These are phyloP conservation scores for Charaxes varanes DNA, from an alignment of 1,140 invertebrate species.

Conservation along the genomic window DNA sequence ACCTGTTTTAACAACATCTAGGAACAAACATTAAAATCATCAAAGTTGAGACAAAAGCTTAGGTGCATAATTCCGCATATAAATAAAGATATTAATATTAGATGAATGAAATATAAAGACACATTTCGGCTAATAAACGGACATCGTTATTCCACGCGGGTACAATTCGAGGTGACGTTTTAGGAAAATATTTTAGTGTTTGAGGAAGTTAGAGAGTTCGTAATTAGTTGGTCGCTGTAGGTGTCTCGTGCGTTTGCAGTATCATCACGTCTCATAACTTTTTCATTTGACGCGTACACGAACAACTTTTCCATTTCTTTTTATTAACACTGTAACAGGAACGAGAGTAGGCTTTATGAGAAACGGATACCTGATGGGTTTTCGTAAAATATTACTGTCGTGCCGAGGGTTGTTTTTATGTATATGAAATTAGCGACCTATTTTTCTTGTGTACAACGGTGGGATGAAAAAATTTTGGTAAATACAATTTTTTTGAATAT, in stretches of 20 bases:
- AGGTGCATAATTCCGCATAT: too few species aligned
- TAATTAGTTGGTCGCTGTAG: constrained; percentile 62
- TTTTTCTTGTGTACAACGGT: not conserved
- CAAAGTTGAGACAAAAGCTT: too few species aligned
- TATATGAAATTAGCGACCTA: constrained; percentile 14
- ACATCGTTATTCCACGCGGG: constrained; percentile 47
- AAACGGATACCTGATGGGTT: constrained; percentile 63
- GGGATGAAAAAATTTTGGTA: too few species aligned
- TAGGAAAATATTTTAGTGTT: constrained; percentile 70
- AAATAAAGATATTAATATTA: too few species aligned
- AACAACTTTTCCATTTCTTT: constrained; percentile 69
- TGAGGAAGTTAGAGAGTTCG: constrained; percentile 63
- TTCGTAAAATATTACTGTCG: constrained; percentile 47
- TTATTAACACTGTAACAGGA: constrained; percentile 69
- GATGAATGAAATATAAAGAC: too few species aligned
- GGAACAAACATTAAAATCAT: too few species aligned
- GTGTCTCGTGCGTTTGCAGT: constrained; percentile 53
- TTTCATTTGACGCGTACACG: constrained; percentile 67
- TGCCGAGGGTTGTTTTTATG: constrained; percentile 5
- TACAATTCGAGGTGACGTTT: constrained; percentile 58
- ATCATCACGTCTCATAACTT: constrained; percentile 69
- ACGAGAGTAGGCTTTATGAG: constrained; percentile 64
- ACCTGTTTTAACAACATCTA: too few species aligned
- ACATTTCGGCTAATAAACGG: not conserved
- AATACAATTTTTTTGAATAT: too few species aligned